Evolutionary conservation across 2,797 vertebrate species (phyloP), one percentile per base, ranked within the genome.

Genomic region (Sparidentex hasta): DNA sequence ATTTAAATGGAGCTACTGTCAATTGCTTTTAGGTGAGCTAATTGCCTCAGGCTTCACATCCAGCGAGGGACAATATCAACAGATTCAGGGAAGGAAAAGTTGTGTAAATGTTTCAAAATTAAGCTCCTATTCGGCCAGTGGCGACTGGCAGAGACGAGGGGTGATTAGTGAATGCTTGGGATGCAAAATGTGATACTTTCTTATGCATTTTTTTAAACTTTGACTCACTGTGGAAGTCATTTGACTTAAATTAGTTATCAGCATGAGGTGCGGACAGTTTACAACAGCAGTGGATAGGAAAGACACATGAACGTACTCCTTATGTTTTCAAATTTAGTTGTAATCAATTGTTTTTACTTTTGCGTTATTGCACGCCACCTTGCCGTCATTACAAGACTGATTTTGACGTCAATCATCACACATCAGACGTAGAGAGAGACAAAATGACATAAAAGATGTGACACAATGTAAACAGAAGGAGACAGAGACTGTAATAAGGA

Each of bases 1-100:
- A 85, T 89, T 91, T 87, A 70, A 88, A 86, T 80, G 78, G 68
- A 66, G 78, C 86, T 46, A 44, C 78, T 74, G 66, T 69, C 81
- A 46, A 76, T 84, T 88, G 83, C 81, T 88, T 85, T 88, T 74
- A 82, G 87, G 81, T 65, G 76, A 82, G 65, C 69, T 73, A 84
- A 85, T 69, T 33, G 57, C 81, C 79, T 65, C 4, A 0, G 63
- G 81, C 43, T 29, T 64, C 48, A 74, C 51, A 66, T 73, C 76
- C 27, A 83, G 76, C 54, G 27, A 83, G 76, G 50, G 27, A 18
- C 79, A 76, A 44, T 78, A 41, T 81, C 44, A 81, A 74, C 50
- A 56, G 75, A 84, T 76, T 65, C 56, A 74, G 54, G 11, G 17
- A 11, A 50, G 64, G 20, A 55, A 33, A 33, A 57, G 72, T 50